Evolutionary conservation across 2,113 vertebrate species (phyloP), one percentile per base, ranked within the genome.

Genomic region (Gnathonemus longibarbis): DNA sequence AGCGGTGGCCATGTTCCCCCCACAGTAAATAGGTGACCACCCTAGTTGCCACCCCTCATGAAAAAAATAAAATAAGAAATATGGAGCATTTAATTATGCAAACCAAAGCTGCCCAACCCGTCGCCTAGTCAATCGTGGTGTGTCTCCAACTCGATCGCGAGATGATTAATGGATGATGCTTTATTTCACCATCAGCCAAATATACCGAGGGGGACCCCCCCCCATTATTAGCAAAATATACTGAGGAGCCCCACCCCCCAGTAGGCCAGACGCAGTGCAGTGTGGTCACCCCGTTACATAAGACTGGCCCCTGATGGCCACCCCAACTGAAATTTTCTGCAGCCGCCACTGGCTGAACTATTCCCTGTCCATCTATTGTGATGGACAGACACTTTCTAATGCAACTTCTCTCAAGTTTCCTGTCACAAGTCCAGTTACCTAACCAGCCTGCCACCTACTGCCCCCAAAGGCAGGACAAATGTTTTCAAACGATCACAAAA

Each of bases 391-490:
- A 48, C 45, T 48, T 13, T 45, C 80, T 84, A 84, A 19, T 9
- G 35, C 42, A 46, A 10, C 45, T 45, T 46, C 80, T 45, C 80
- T 48, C 80, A 52, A 87, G n/a, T 35, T 87, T 53, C 49, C 50
- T 39, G 49, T 87, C 85, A 87, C 85, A 53, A 53, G 85, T 87
- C 50, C 48, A 87, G 49, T 87, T 87, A 87, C 85, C n/a, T 87
- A 87, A 53, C 50, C 50, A 52, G 27, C 50, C 85, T 48, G 27
- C 31, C 85, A 84, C 50, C 31, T 87, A 15, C 85, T 35, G 85
- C 49, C 48, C 50, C 50, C 50, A 56, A 56, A 53, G 6, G 13
- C 50, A 52, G 85, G 50, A 87, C 48, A 53, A 56, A 87, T 24
- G 3, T 39, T 86, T 86, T 42, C 45, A 50, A 49, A 70, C 27